Evolutionary conservation across 2,888 invertebrate species (phyloP), one percentile per base, ranked within the genome.

Genomic region (Liopterus haemorrhoidalis): DNA sequence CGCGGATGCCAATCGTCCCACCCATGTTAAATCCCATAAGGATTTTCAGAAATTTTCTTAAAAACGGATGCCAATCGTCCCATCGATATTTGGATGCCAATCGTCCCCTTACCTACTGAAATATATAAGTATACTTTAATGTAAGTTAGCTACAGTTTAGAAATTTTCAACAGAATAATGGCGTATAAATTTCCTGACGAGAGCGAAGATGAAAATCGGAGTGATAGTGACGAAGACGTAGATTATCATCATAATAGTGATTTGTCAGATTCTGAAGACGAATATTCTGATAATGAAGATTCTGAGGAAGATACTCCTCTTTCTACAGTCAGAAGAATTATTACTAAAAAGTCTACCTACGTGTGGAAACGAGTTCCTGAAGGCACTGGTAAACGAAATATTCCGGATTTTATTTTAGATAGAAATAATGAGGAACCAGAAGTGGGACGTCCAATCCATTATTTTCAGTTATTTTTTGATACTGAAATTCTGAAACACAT

Each of bases 381-480:
- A n/a, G n/a, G n/a, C n/a, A n/a, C n/a, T n/a, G n/a, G n/a, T n/a
- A n/a, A n/a, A n/a, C n/a, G n/a, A n/a, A n/a, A n/a, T n/a, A n/a
- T n/a, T n/a, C n/a, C n/a, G n/a, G n/a, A n/a, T n/a, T n/a, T n/a
- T n/a, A n/a, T n/a, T n/a, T n/a, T n/a, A n/a, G n/a, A n/a, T n/a
- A 25, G 5, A 11, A 25, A 25, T 11, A 25, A 12, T 11, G 25
- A 12, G 25, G 3, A 12, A 25, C n/a, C n/a, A 25, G n/a, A 25
- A 25, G n/a, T 42, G 15, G 14, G 43, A n/a, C 14, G 36, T 21
- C 43, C 43, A 6, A 42, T 25, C 15, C 24, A 42, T 25, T 42
- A 42, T 19, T 42, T 42, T 28, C 22, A 33, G 11, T 12, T 27
- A n/a, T 42, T 38, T 42, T 36, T 22, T 16, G n/a, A n/a, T n/a